These are phyloP conservation scores for Arbacia lixula DNA, from an alignment of 53 echinoderm and acorn worm genomes.

Conservation along the genomic window DNA sequence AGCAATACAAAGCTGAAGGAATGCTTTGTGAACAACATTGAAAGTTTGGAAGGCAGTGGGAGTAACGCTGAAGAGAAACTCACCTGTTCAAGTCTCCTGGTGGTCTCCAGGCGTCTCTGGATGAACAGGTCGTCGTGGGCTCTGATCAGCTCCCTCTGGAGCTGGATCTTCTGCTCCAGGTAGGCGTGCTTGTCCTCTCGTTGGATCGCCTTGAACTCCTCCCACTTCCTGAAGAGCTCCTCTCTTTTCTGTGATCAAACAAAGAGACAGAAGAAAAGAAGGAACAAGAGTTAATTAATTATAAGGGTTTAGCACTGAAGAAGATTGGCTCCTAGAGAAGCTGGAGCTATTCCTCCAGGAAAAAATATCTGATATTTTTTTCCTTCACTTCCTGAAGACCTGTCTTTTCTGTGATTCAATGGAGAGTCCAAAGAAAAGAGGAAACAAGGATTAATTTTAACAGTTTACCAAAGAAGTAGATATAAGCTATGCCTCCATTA, in stretches of 20 bases:
- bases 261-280: neutral
- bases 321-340: neutral
- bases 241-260: constrained; percentile 55
- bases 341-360: neutral
- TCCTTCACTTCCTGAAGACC: no score
- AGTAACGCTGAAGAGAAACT: no score
- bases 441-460: no score
- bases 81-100: constrained; percentile 75
- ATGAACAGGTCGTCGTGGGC: constrained; percentile 79
- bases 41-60: no score
- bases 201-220: constrained; percentile 77
- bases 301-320: no score
- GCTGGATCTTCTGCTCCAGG: constrained; percentile 78
- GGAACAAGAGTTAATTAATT: neutral
- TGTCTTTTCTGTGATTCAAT: no score
- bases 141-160: constrained; percentile 85
- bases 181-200: constrained; percentile 68
- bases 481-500: no score
- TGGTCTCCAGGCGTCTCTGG: constrained; percentile 64
- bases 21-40: no score
- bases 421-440: no score
- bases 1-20: no score
- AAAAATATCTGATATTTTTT: no score
- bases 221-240: constrained; percentile 85
- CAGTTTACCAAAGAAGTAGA: no score